Evolutionary conservation across 2,888 invertebrate species (phyloP), one percentile per base, ranked within the genome.

Genomic region (Tenthredo livida): DNA sequence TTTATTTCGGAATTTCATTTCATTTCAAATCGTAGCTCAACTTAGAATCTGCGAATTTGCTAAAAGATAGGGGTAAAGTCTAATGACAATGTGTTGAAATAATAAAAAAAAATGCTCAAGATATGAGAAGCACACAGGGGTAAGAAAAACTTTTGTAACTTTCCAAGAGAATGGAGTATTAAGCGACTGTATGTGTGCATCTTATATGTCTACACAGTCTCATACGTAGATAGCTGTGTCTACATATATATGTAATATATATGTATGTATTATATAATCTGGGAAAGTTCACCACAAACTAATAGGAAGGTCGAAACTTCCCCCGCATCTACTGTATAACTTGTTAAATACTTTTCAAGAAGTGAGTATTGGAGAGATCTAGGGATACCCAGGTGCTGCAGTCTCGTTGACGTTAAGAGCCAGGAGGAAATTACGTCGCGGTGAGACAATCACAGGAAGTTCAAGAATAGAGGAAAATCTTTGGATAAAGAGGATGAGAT

Each of bases 261-360:
- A 29, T 33, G 4, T 33, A 29, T 29, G 17, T 54, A 77, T 21
- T 21, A 17, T 77, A 50, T 37, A 29, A 21, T 4, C 29, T 80
- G 61, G 40, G 61, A 80, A 80, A 80, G 80, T 80, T 80, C 61
- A 80, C 29, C 58, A 58, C 58, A 40, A 58, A 80, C 80, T 80
- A 80, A 37, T 67, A 17, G 37, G 58, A 21, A 61, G 80, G 33
- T 61, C 61, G n/a, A 61, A 80, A 67, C 58, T 80, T 21, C 21
- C 17, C 61, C 61, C 10, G 61, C 40, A 37, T 61, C 61, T 61
- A 33, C 80, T 15, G 3, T 80, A 58, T 77, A 77, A 77, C 80
- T 80, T 80, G 80, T 61, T 80, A 80, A 80, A 80, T 58, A 80
- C 58, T 80, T 80, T 80, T 80, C 80, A 40, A 80, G 58, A 80